phyloP scores from a whole-genome alignment of 2,888 invertebrate genomes.

The Proisotoma minuta region DNA sequence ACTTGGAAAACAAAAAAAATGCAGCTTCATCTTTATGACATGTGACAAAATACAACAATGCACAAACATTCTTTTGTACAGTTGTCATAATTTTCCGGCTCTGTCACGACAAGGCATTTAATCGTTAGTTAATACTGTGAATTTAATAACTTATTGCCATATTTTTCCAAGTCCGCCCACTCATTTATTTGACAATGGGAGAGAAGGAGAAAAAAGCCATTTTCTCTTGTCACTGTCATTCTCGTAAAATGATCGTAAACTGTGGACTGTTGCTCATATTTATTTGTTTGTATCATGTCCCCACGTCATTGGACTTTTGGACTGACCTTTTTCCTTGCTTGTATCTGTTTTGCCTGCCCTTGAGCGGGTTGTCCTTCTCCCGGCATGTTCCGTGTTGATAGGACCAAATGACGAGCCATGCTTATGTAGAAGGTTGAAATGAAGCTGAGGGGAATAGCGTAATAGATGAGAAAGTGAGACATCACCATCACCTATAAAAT shows the following conservation, averaged over 20 bases:
- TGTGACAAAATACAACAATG: too few species aligned
- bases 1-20: not conserved
- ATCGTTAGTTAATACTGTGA: too few species aligned
- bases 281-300: not conserved
- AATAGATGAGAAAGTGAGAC: conserved; percentile 72
- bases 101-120: too few species aligned
- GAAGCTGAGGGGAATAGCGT: conserved; percentile 75
- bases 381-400: conserved; percentile 74
- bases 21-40: too few species aligned
- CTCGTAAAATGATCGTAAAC: not conserved
- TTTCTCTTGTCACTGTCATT: too few species aligned
- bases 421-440: conserved; percentile 81
- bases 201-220: too few species aligned
- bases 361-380: conserved; percentile 68
- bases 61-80: too few species aligned
- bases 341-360: conserved; percentile 58
- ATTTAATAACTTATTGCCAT: too few species aligned
- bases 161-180: too few species aligned
- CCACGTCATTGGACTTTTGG: not conserved
- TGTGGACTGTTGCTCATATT: not conserved
- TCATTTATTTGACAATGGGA: too few species aligned
- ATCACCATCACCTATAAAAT: conserved; percentile 62
- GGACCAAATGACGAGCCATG: conserved; percentile 80
- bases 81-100: too few species aligned
- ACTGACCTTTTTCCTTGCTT: conserved; percentile 58